Evolutionary conservation across 2,113 vertebrate species (phyloP), one percentile per base, ranked within the genome.

Genomic region (Damaliscus lunatus): DNA sequence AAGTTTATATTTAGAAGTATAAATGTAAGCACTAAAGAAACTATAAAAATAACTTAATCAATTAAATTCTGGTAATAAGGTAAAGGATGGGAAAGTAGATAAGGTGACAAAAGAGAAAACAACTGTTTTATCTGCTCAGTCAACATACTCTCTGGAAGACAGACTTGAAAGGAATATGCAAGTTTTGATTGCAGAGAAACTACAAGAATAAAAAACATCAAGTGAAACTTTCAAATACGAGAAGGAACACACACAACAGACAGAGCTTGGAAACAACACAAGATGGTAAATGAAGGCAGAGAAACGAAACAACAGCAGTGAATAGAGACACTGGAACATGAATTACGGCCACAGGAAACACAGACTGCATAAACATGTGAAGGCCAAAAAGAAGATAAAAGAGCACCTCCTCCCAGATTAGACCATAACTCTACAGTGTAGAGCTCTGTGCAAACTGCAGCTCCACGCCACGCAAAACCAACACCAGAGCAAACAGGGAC

Each of bases 361-460:
- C 1, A 81, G 71, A 46, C n/a, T 80, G 55, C 67, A 6, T 48
- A 53, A 46, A 90, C 40, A 36, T 12, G 23, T 7, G 1, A 74
- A 88, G 52, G 67, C n/a, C 13, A 3, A n/a, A 74, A 46, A 53
- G 40, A 59, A 71, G 52, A 52, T 19, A 8, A 17, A n/a, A 43
- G 52, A 55, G 46, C 12, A 14, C 29, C 43, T 67, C 12, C 50
- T 80, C 57, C n/a, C n/a, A n/a, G 36, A 11, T 23, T 6, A 43
- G 57, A 43, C 36, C 27, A 46, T 1, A 43, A n/a, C 27, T 46
- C 57, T 6, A 0, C 3, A 6, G 27, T 19, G 29, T 3, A 46
- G 16, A 36, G 25, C 5, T 43, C 27, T 31, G 31, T 5, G 23
- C 31, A 29, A 16, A 23, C 19, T 55, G 33, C 21, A 59, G 1